Evolutionary conservation across 1,140 invertebrate genomes (phyloP).

Genomic region (Drosophila nikananu): DNA sequence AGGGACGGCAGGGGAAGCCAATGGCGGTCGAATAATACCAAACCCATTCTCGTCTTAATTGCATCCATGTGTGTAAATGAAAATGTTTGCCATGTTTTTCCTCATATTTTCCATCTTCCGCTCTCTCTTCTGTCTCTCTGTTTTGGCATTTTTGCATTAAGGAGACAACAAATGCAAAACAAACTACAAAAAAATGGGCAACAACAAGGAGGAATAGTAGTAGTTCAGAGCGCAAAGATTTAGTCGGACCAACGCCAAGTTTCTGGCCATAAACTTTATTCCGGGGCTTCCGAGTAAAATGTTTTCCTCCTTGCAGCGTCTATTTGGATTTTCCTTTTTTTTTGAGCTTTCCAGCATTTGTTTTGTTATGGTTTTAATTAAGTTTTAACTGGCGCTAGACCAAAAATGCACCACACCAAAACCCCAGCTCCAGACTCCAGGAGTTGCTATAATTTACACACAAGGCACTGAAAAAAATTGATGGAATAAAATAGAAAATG

Average conservation of each 20-base stretch:
- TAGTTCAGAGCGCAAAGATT: slow-evolving; percentile 56
- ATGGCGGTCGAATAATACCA: slow-evolving; percentile 42
- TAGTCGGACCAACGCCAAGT: slow-evolving; percentile 60
- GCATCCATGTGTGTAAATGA: slow-evolving; percentile 80
- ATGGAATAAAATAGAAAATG: not conserved
- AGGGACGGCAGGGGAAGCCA: not conserved
- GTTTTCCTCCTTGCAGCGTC: slow-evolving; percentile 44
- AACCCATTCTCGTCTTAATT: slow-evolving; percentile 72
- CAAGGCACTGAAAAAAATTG: not conserved
- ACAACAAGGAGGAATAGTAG: slow-evolving; percentile 35
- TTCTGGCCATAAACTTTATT: slow-evolving; percentile 66
- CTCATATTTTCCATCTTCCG: slow-evolving; percentile 35
- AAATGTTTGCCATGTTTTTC: slow-evolving; percentile 59
- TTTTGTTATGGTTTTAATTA: slow-evolving; percentile 83
- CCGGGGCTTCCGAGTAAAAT: slow-evolving; percentile 47
- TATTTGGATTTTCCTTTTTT: slow-evolving; percentile 15
- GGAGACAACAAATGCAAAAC: slow-evolving; percentile 11
- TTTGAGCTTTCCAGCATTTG: slow-evolving; percentile 42
- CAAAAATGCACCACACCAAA: slow-evolving; percentile 61
- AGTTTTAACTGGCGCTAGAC: slow-evolving; percentile 79
- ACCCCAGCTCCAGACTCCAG: not conserved
- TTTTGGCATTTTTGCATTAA: slow-evolving; percentile 56
- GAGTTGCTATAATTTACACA: slow-evolving; percentile 36
- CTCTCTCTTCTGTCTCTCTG: not conserved
- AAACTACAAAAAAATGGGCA: slow-evolving; percentile 18